Conservation (phyloP, 2,888 invertebrate genomes). For the Electrophaes corylata region DNA sequence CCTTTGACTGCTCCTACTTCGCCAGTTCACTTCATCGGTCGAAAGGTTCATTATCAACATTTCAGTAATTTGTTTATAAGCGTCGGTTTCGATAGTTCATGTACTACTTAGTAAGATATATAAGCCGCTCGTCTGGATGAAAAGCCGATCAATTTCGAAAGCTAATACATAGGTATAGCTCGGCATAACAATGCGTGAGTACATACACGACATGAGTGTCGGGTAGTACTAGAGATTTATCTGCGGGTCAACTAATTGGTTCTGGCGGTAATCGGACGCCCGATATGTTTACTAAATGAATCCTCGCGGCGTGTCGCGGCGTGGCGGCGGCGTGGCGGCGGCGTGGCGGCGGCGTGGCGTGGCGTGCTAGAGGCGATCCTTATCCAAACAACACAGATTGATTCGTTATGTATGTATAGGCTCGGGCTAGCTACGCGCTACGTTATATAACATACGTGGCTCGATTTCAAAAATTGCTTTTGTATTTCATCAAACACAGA, state of each 20-base stretch:
- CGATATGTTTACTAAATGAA: slow-evolving; percentile 29
- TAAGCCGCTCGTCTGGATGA: no score
- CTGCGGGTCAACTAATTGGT: slow-evolving; percentile 29
- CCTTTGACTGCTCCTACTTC: no score
- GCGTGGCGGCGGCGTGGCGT: background rate
- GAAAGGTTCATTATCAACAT: no score
- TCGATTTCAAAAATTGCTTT: slow-evolving; percentile 2
- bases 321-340: background rate
- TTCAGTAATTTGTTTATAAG: no score
- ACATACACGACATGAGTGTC: background rate
- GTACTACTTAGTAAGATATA: no score
- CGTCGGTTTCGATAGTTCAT: no score
- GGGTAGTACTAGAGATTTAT: slow-evolving; percentile 25
- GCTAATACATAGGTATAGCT: background rate
- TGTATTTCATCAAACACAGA: background rate
- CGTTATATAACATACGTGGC: background rate
- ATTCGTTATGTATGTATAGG: slow-evolving; percentile 6
- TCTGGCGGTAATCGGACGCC: slow-evolving; percentile 30
- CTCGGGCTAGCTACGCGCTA: background rate
- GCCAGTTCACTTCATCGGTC: no score
- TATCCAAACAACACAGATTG: slow-evolving; percentile 9
- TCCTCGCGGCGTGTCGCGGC: background rate
- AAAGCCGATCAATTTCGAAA: background rate
- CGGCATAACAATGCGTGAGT: background rate
- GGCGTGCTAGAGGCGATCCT: background rate